Evolutionary conservation across 1,140 invertebrate genomes (phyloP), one percentile per base, ranked within the genome.

Genomic region (Sarcophaga bullata): DNA sequence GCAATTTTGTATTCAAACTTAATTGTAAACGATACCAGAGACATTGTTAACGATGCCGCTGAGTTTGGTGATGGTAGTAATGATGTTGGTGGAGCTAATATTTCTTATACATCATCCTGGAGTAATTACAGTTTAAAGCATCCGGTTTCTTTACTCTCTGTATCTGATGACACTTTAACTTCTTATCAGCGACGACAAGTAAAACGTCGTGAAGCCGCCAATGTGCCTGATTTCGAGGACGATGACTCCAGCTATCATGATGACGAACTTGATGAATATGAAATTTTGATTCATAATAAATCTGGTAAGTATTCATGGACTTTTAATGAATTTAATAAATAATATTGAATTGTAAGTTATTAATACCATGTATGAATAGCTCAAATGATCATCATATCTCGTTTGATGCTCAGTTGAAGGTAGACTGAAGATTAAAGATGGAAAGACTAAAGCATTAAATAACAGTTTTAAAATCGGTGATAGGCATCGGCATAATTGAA

Each of bases 251-350:
- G 85, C 82, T 90, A 89, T 88, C 86, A 86, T 17, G 88, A 90
- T 81, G 88, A 90, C 80, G 85, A 89, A 81, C 73, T 84, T 46
- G 88, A 90, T 81, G 88, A 90, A 52, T 81, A 90, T 83, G 88
- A 90, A 84, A 85, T 85, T 83, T 86, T 90, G 86, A 86, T 90
- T 73, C 87, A 87, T 84, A 90, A 90, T 88, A 90, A 89, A 86
- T 90, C 88, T 83, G 88, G 88, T 90, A 25, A 85, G 88, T 85
- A 19, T n/a, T 52, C 1, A 52, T 6, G n/a, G n/a, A n/a, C n/a
- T n/a, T n/a, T n/a, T n/a, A n/a, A n/a, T n/a, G n/a, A n/a, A n/a
- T n/a, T n/a, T n/a, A n/a, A n/a, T n/a, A n/a, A n/a, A n/a, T n/a
- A n/a, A n/a, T n/a, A n/a, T n/a, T n/a, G n/a, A n/a, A n/a, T n/a